Base-by-base conservation (phyloP, 2,888 invertebrate genomes). In the Stramonita haemastoma region DNA sequence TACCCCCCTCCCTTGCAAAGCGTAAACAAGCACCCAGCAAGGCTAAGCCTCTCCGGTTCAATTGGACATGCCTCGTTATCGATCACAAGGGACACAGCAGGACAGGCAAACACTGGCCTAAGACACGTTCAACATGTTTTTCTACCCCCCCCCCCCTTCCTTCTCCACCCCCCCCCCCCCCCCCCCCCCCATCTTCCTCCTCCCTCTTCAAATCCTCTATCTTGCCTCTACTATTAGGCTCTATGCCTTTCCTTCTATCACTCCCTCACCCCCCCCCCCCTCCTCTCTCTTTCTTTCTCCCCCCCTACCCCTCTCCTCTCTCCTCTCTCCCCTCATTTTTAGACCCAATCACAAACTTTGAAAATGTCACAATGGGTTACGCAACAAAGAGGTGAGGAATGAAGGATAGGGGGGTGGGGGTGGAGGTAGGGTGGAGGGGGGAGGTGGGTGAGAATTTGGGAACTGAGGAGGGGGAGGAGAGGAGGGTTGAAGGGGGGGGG, bases 61-160 rank as follows among this genome's bases (percentile, higher is more conserved):
- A 83, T 83, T 56, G 81, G 88, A 57, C 88, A 66, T 81, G 57
- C 81, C 36, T 83, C 88, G 83, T 88, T n/a, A 88, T 88, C 34
- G 88, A 88, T 66, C 88, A 29, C 66, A n/a, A 57, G n/a, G 46
- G 19, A 46, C 46, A 46, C 46, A 46, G 46, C 46, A 46, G 46
- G 77, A 79, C 81, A 81, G 81, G 88, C 83, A 88, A 88, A 88
- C 88, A 88, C 46, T 77, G 81, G 46, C 79, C 34, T 57, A 88
- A 88, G 88, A 88, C 81, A 81, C 83, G 66, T 83, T 88, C 81
- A 88, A 88, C 88, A 88, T 81, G 88, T 79, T 88, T 88, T 83
- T 17, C 79, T 19, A 6, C 73, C 60, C 13, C 60, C 22, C 1
- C 60, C 22, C 13, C 22, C n/a, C n/a, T n/a, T n/a, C n/a, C n/a